These are phyloP conservation scores for Panzeria rudis DNA, from an alignment of 2,888 invertebrate genomes.

Conservation along the genomic window DNA sequence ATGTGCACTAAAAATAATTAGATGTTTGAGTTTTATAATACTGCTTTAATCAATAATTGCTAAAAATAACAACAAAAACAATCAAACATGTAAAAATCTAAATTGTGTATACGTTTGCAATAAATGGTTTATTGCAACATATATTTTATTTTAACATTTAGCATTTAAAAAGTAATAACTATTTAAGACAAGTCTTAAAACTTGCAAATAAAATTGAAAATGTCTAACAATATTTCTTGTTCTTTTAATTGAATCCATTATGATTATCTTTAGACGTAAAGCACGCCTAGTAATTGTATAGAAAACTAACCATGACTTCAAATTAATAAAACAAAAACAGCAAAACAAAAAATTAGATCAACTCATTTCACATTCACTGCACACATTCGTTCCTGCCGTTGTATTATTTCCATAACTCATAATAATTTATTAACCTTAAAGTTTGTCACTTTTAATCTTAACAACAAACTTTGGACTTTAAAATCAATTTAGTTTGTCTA, in stretches of 20 bases:
- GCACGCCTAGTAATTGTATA: constrained; percentile 6
- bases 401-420: constrained; percentile 4
- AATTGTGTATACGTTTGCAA: constrained; percentile 2
- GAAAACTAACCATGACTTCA: not conserved
- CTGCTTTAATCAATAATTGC: not conserved
- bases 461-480: constrained; percentile 47
- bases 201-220: constrained; percentile 1
- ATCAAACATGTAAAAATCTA: not conserved
- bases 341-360: not conserved
- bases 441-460: constrained; percentile 16
- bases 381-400: constrained; percentile 1
- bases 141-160: constrained; percentile 14
- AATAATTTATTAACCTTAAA: constrained; percentile 33
- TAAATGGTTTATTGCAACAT: not conserved
- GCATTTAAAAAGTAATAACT: constrained; percentile 5
- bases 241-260: constrained; percentile 24
- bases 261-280: constrained; percentile 2
- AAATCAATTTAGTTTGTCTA: constrained; percentile 14
- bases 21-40: not conserved
- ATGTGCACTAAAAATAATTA: constrained; percentile 26
- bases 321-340: no score
- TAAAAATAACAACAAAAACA: not conserved
- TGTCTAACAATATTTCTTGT: not conserved
- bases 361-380: not conserved
- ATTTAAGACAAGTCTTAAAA: constrained; percentile 22